Evolutionary conservation across 2,113 vertebrate species (phyloP), one percentile per base, ranked within the genome.

Genomic region (Vulpes lagopus): DNA sequence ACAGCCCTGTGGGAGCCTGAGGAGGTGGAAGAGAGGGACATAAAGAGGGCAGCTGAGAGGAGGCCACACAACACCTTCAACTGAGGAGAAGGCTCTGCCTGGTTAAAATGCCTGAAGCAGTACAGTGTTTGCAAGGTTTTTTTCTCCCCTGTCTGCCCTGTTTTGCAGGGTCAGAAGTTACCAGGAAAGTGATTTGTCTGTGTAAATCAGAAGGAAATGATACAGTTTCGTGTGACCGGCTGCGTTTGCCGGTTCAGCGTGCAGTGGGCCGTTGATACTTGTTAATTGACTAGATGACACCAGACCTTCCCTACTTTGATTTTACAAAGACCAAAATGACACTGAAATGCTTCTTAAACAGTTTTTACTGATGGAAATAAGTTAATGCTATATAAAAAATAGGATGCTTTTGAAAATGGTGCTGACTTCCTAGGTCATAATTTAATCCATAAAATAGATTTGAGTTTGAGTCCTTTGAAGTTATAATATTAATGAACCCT

Each of bases 101-200:
- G 69, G 19, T 67, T 81, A 74, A 82, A 53, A 35, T 73, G 55
- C 43, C 64, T 14, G 59, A 57, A 59, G 51, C 83, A 10, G 32
- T 22, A 17, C 15, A 78, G 35, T 27, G 11, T 14, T 0, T 19
- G 64, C 35, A 55, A n/a, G 53, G 43, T 15, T 27, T 35, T 35
- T 35, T 9, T 11, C 23, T 10, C 22, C 23, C 12, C 4, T 27
- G 23, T 9, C 43, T 7, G 15, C 3, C 65, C 53, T 4, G 4
- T 27, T 76, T 81, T 60, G 35, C 80, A 82, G 69, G 73, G n/a
- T 83, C 62, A 73, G 15, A 86, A 73, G 67, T 89, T 86, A 23
- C 94, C 85, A 73, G 91, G 91, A 85, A 78, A 96, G 78, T 71
- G 20, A 35, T 49, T 69, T 76, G 55, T 90, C 38, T 51, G 12